These are phyloP conservation scores for Corythaeola cristata DNA, from an alignment of 2,113 vertebrate genomes.

Conservation along the genomic window DNA sequence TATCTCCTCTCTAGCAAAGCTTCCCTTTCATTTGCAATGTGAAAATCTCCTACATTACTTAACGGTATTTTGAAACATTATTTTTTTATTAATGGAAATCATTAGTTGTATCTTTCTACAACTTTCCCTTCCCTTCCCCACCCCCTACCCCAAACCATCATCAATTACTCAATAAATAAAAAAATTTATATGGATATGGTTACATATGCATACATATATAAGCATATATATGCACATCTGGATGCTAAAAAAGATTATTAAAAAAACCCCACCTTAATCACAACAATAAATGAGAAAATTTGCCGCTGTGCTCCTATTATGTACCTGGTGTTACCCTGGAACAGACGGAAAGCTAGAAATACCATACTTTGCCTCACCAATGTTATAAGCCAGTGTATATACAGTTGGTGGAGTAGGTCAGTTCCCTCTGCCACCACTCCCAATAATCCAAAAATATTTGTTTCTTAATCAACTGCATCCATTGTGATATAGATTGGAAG, in stretches of 20 bases:
- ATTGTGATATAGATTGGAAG: not conserved
- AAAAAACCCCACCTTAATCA: not conserved
- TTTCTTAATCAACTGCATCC: constrained; percentile 23
- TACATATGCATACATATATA: not conserved
- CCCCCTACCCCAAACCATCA: not conserved
- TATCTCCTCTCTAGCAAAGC: constrained; percentile 26
- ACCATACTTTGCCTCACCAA: not conserved
- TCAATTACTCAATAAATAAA: not conserved
- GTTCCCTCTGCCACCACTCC: not conserved
- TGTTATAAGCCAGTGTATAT: not conserved
- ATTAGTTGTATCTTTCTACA: not conserved
- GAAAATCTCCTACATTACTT: constrained; percentile 47
- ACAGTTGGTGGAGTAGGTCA: not conserved
- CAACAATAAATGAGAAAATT: not conserved
- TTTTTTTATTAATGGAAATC: constrained; percentile 41
- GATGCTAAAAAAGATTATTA: not conserved
- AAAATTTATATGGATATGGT: not conserved
- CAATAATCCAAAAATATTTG: not conserved
- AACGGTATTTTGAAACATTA: constrained; percentile 29
- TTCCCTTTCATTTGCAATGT: constrained; percentile 52
- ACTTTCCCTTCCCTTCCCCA: not conserved
- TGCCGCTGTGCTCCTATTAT: not conserved
- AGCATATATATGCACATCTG: not conserved
- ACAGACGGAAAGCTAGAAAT: not conserved
- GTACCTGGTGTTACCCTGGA: not conserved